Percentiles rank a stretch among this genome's conserved stretches.
These are phyloP conservation scores for Eidolon dupreanum DNA, from an alignment of 2,797 vertebrate species.

Conservation along the genomic window DNA sequence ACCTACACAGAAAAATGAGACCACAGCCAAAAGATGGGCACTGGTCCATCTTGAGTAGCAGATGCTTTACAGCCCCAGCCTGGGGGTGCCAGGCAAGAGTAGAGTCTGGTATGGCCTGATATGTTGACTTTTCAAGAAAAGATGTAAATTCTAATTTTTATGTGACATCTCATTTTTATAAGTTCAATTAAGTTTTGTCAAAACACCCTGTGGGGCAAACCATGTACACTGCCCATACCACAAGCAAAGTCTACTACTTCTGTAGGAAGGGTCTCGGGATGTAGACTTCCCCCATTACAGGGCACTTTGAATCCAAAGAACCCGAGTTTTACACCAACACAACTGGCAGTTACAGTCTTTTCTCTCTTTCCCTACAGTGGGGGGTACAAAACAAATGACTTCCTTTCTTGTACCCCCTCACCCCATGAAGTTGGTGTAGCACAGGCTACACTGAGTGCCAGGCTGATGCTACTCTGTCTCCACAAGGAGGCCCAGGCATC, in stretches of 20 bases:
- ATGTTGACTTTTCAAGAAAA: background rate
- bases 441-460: rapidly evolving
- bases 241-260: background rate
- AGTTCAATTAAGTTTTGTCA: background rate
- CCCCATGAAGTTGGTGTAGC: background rate
- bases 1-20: background rate
- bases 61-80: background rate
- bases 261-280: background rate
- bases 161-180: background rate
- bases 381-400: background rate
- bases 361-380: background rate
- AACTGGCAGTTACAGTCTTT: too few species aligned
- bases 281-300: rapidly evolving
- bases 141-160: background rate
- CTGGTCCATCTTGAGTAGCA: background rate
- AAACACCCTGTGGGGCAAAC: background rate
- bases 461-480: background rate
- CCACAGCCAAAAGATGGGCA: background rate
- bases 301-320: background rate
- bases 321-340: background rate
- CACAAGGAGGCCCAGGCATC: too few species aligned
- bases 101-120: background rate
- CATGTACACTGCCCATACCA: background rate
- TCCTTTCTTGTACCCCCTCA: background rate
- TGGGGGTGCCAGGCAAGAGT: background rate